phyloP scores from a whole-genome alignment of 2,113 vertebrate species.

The Oryzias curvinotus region DNA sequence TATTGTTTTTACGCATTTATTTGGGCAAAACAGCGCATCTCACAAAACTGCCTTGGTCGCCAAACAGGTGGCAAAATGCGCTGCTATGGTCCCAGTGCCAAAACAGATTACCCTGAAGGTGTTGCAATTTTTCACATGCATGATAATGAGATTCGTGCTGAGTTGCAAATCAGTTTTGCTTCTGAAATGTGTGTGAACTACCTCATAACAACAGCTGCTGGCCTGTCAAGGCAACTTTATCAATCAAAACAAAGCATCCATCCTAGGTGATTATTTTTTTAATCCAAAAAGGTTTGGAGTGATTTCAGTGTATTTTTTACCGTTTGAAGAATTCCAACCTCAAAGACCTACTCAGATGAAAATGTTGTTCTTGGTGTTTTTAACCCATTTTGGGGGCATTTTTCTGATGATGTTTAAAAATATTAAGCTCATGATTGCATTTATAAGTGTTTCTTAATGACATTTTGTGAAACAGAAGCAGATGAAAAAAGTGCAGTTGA shows the following conservation, averaged over 20 bases:
- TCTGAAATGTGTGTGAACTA: conserved; percentile 50
- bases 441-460: no score
- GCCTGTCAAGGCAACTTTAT: conserved; percentile 51
- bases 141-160: conserved; percentile 63
- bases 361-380: no score
- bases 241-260: conserved; percentile 45
- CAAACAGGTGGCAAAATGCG: conserved; percentile 25
- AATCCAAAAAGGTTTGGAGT: conserved; percentile 8
- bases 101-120: conserved; percentile 56
- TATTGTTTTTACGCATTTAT: conserved; percentile 17
- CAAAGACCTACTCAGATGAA: no score
- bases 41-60: conserved; percentile 13
- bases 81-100: conserved; percentile 21
- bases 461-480: no score
- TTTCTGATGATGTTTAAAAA: no score
- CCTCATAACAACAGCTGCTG: conserved; percentile 47
- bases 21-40: conserved; percentile 14
- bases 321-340: conserved; percentile 25
- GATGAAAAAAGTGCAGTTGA: no score
- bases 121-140: conserved; percentile 57
- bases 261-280: conserved; percentile 15
- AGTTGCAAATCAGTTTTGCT: conserved; percentile 58
- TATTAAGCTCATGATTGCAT: no score
- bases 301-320: conserved; percentile 21
- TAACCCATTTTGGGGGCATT: no score